A percentile compares a stretch with the other conserved stretches of the same genome.
These are phyloP conservation scores for Porites evermanni DNA, from an alignment of 92 coral and sea anemone species.

Conservation along the genomic window DNA sequence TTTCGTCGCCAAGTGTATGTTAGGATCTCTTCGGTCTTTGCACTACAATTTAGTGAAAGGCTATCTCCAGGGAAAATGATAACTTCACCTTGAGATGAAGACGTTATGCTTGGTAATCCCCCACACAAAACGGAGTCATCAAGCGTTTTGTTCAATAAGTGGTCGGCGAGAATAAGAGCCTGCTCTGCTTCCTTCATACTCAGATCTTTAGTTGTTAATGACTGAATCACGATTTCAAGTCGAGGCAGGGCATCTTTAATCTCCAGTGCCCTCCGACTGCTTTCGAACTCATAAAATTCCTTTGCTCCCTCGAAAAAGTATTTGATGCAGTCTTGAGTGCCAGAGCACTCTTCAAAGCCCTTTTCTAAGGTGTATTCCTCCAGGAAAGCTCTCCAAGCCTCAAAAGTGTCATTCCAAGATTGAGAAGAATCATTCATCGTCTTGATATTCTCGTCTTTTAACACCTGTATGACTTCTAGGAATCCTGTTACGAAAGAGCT, in stretches of 20 bases:
- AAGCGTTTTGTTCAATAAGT: conserved; percentile 42
- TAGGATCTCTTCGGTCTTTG: conserved; percentile 42
- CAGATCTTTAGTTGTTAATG: conserved; percentile 24
- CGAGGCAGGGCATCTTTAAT: conserved; percentile 41
- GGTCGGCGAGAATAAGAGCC: conserved; percentile 1
- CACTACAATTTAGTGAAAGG: conserved; percentile 43
- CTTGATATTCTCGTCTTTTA: neutral
- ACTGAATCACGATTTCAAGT: conserved; percentile 8
- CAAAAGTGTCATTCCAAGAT: conserved; percentile 66
- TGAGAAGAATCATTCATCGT: conserved; percentile 22
- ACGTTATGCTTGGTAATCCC: conserved; percentile 41
- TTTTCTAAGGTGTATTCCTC: conserved; percentile 48
- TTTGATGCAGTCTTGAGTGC: conserved; percentile 63
- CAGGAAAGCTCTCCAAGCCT: conserved; percentile 66
- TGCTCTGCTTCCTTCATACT: conserved; percentile 34
- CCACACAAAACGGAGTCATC: conserved; percentile 71
- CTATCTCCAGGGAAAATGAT: conserved; percentile 46
- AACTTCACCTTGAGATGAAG: conserved; percentile 21
- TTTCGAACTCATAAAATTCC: conserved; percentile 59
- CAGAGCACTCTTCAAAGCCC: conserved; percentile 63
- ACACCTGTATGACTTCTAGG: conserved; percentile 10
- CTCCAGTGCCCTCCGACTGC: conserved; percentile 48
- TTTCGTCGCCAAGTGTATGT: conserved; percentile 65
- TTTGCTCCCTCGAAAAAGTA: conserved; percentile 53
- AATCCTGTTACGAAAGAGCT: conserved; percentile 28